Evolutionary conservation across 2,888 invertebrate species (phyloP), one percentile per base, ranked within the genome.

Genomic region (Agonopterix alstromeriana): DNA sequence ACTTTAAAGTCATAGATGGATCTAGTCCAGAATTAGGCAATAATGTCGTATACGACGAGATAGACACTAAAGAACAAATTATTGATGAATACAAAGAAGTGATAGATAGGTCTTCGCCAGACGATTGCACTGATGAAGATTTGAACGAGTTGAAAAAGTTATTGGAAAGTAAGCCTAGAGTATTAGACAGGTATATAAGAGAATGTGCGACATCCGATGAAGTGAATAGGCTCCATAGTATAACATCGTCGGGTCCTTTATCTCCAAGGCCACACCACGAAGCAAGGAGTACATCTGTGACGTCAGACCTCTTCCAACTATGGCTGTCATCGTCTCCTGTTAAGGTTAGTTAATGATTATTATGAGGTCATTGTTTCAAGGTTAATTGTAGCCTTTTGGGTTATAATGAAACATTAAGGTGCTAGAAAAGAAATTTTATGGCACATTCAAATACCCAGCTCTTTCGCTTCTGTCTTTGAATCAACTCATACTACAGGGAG

Each of bases 301-400:
- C 94, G 43, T 94, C 95, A 56, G 96, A 96, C 73, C 89, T 96
- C 55, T 96, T 96, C 81, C 95, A 95, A 68, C 90, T 94, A 56
- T 96, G 96, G 96, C 84, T 96, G 70, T 92, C 94, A 36, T 92
- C 95, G 35, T 94, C 94, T 46, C 94, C 95, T 5, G 89, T 93
- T 69, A 92, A 93, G 90, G 92, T 93, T 55, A 79, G 90, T 73
- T 69, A 57, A 67, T 62, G 45, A 47, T 45, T 53, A 48, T 51
- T 47, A 36, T 45, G 42, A 36, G 35, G 42, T 10, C 12, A n/a
- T 38, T 41, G 41, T 36, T 17, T 50, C 51, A 54, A 50, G 45
- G 50, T 4, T 46, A 27, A 27, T 27, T 38, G 38, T n/a, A n/a
- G 48, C 8, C 10, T 40, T 27, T 27, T 27, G 27, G 27, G 27